These are phyloP conservation scores for Pagrus major DNA, from an alignment of 2,113 vertebrate species.

Conservation along the genomic window DNA sequence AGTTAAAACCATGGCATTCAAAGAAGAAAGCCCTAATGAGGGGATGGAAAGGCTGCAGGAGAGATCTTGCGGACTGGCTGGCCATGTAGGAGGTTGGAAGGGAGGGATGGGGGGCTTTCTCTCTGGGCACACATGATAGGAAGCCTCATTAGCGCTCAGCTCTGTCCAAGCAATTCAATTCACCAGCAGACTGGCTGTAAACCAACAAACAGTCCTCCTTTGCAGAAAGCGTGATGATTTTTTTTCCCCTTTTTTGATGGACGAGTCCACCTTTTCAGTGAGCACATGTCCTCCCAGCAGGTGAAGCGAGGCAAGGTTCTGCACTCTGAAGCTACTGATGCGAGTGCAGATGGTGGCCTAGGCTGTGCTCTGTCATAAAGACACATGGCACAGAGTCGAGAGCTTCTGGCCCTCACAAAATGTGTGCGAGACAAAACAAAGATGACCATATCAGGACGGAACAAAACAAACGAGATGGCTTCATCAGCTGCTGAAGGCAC, in stretches of 20 bases:
- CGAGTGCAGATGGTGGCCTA: slow-evolving; percentile 71
- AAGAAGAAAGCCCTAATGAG: slow-evolving; percentile 59
- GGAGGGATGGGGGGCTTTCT: slow-evolving; percentile 27
- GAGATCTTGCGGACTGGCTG: slow-evolving; percentile 55
- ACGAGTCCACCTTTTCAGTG: slow-evolving; percentile 51
- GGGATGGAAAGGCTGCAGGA: slow-evolving; percentile 59
- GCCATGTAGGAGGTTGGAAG: slow-evolving; percentile 51
- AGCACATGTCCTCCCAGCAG: slow-evolving; percentile 74
- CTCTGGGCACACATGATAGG: slow-evolving; percentile 68
- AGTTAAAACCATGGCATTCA: slow-evolving; percentile 62
- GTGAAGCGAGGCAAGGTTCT: slow-evolving; percentile 48
- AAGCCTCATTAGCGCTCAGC: slow-evolving; percentile 78
- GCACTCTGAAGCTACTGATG: slow-evolving; percentile 53
- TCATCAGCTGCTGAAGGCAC: slow-evolving; percentile 43
- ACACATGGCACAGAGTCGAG: slow-evolving; percentile 41
- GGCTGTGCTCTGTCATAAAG: slow-evolving; percentile 39
- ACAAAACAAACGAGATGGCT: slow-evolving; percentile 64
- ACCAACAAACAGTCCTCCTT: slow-evolving; percentile 44
- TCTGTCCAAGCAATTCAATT: slow-evolving; percentile 66
- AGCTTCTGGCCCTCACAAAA: slow-evolving; percentile 33
- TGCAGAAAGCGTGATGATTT: slow-evolving; percentile 40
- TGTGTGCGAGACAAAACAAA: slow-evolving; percentile 51
- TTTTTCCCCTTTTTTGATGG: slow-evolving; percentile 50
- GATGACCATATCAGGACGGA: slow-evolving; percentile 53
- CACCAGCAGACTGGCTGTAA: slow-evolving; percentile 58